phyloP scores from a whole-genome alignment of 2,888 invertebrate genomes.

The Amiota mariae region DNA sequence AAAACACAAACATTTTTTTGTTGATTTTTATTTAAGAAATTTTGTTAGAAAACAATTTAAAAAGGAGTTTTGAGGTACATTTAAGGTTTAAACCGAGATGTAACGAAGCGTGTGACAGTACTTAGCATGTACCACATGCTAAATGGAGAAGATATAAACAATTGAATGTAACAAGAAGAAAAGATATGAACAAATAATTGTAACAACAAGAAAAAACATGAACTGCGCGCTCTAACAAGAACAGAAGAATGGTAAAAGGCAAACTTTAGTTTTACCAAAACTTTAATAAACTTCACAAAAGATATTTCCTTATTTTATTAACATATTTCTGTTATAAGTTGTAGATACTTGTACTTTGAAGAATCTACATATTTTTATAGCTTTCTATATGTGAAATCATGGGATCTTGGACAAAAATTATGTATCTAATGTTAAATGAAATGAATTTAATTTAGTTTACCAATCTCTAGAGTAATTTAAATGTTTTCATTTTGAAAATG shows the following conservation, averaged over 20 bases:
- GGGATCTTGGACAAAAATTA: too few relatives aligned
- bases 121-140: conserved; percentile 13
- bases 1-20: background rate
- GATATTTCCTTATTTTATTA: too few relatives aligned
- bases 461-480: too few relatives aligned
- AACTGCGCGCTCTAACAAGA: too few relatives aligned
- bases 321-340: too few relatives aligned
- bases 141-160: background rate
- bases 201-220: background rate
- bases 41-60: background rate
- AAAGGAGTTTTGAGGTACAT: conserved; percentile 1
- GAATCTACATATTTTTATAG: too few relatives aligned
- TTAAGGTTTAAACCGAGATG: background rate
- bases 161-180: background rate
- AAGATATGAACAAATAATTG: background rate
- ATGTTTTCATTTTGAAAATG: too few relatives aligned
- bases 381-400: too few relatives aligned
- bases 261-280: background rate
- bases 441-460: too few relatives aligned
- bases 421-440: too few relatives aligned
- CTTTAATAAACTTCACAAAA: too few relatives aligned
- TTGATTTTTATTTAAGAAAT: background rate
- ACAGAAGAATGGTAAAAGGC: background rate
- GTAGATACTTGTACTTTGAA: too few relatives aligned
- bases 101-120: background rate